Conservation (phyloP, 2,113 vertebrate species). For the Malurus melanocephalus region DNA sequence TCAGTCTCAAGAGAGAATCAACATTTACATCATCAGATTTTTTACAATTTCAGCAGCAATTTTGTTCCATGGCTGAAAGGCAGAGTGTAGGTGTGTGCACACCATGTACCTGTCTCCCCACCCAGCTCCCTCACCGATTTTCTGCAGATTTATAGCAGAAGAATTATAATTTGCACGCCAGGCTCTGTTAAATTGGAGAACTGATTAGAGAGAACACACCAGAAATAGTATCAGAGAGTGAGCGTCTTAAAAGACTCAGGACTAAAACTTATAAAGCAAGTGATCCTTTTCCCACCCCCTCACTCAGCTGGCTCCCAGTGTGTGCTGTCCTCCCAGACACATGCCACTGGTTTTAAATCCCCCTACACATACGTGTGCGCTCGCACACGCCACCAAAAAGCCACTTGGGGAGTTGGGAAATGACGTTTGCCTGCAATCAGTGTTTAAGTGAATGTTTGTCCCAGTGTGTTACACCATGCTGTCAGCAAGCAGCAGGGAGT, state of each 20-base stretch:
- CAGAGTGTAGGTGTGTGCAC: background rate
- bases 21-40: background rate
- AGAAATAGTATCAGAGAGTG: background rate
- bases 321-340: background rate
- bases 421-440: constrained; percentile 81
- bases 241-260: background rate
- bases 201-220: background rate
- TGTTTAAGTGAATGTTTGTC: constrained; percentile 85
- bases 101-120: background rate
- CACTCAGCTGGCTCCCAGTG: background rate
- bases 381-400: background rate
- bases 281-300: background rate
- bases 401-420: constrained; percentile 51
- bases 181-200: background rate
- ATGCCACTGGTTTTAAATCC: background rate
- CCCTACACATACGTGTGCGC: background rate
- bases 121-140: background rate
- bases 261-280: constrained; percentile 28
- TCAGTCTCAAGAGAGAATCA: background rate
- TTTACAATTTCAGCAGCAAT: background rate
- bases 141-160: background rate
- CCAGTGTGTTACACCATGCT: constrained; percentile 77
- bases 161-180: background rate
- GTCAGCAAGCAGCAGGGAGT: constrained; percentile 79
- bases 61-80: background rate